Evolutionary conservation across 2,113 vertebrate species (phyloP).

Genomic region (Charina bottae): DNA sequence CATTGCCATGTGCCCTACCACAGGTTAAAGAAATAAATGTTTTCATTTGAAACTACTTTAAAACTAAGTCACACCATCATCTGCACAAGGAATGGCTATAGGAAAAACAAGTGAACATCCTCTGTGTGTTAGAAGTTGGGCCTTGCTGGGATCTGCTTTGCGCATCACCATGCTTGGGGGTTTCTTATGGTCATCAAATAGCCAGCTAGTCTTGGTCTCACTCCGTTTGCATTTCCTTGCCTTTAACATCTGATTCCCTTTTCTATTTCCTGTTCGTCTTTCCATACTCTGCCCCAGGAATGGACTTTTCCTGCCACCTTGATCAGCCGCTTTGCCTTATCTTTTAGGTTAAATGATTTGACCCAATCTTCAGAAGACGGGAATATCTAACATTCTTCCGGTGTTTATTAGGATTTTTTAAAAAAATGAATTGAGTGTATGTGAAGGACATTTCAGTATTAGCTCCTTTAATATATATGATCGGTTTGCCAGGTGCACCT

Average conservation of each 20-base stretch:
- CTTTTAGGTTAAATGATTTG: background rate
- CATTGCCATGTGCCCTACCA: background rate
- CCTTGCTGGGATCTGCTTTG: no score
- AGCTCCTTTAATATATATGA: background rate
- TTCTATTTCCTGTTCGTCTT: background rate
- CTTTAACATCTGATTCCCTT: background rate
- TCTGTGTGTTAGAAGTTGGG: background rate
- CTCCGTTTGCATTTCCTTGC: background rate
- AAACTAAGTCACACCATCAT: background rate
- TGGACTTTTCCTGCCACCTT: background rate
- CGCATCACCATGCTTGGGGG: background rate
- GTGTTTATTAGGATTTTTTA: background rate
- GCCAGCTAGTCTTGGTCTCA: background rate
- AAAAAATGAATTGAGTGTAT: background rate
- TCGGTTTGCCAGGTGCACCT: constrained; percentile 1
- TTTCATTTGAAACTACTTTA: background rate
- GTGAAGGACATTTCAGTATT: background rate
- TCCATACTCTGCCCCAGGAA: background rate
- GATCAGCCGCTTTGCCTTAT: background rate
- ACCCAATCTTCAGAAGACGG: background rate
- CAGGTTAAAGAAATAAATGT: background rate
- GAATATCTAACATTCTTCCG: background rate
- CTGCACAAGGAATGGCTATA: background rate
- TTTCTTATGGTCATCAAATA: background rate
- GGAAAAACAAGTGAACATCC: background rate